Percentiles rank a stretch among this genome's conserved stretches.
phyloP scores from a whole-genome alignment of 2,113 vertebrate genomes.

The Charina bottae region DNA sequence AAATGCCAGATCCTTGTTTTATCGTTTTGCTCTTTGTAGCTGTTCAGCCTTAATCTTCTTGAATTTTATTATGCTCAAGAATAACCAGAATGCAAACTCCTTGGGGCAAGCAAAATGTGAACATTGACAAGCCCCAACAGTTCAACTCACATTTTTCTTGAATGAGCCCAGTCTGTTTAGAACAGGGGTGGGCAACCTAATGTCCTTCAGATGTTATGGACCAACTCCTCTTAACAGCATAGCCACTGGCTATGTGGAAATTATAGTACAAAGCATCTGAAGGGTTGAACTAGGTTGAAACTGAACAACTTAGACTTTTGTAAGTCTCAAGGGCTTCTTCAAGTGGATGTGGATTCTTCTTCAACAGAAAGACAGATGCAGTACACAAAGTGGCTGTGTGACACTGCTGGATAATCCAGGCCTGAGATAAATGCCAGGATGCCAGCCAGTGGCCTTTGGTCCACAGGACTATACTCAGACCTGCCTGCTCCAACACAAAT shows the following conservation, averaged over 20 bases:
- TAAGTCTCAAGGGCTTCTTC: background rate
- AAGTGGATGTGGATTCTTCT: background rate
- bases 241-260: no score
- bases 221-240: background rate
- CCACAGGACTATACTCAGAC: background rate
- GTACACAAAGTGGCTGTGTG: background rate
- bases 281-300: background rate
- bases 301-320: background rate
- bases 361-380: background rate
- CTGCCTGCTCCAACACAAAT: background rate
- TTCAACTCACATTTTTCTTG: background rate
- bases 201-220: background rate
- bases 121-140: background rate
- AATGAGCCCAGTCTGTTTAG: background rate
- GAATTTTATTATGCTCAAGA: background rate
- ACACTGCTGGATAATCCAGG: background rate
- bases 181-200: background rate
- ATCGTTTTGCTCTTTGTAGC: background rate
- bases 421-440: background rate
- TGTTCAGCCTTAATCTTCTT: background rate
- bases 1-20: background rate
- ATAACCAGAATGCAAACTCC: background rate
- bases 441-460: background rate
- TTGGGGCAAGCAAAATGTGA: background rate
- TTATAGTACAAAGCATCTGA: background rate